These are phyloP conservation scores for Opisthograptis luteolata DNA, from an alignment of 2,888 invertebrate species.

Conservation along the genomic window DNA sequence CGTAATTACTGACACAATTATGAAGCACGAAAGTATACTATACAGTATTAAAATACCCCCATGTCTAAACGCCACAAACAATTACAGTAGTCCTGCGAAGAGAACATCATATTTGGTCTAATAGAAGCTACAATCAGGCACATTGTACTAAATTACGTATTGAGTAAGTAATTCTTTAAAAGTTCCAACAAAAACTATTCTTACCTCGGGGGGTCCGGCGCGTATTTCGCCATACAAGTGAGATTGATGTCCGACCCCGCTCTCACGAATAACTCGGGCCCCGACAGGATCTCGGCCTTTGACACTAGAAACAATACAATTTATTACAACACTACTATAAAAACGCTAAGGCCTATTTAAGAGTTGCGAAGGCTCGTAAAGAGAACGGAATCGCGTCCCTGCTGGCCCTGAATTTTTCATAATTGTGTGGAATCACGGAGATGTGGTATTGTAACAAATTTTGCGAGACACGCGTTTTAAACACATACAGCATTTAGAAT, in stretches of 20 bases:
- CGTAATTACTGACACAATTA: too few relatives aligned
- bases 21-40: too few relatives aligned
- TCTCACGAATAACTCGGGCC: constrained; percentile 93
- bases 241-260: constrained; percentile 96
- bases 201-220: constrained; percentile 92
- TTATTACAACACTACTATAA: constrained; percentile 21
- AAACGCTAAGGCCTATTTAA: constrained; percentile 10
- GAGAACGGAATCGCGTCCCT: constrained; percentile 8
- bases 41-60: too few relatives aligned
- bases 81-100: too few relatives aligned
- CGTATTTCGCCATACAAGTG: constrained; percentile 93
- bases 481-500: too few relatives aligned
- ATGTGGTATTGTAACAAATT: constrained; percentile 13
- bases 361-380: constrained; percentile 11
- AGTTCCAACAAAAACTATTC: constrained; percentile 11
- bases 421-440: constrained; percentile 17
- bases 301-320: constrained; percentile 86
- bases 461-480: neutral
- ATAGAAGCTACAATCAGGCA: too few relatives aligned
- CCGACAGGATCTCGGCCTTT: constrained; percentile 94
- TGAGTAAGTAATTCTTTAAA: too few relatives aligned
- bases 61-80: too few relatives aligned
- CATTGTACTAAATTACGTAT: too few relatives aligned
- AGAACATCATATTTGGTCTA: too few relatives aligned
- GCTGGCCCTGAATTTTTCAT: neutral